Evolutionary conservation across 2,113 vertebrate genomes (phyloP).

Genomic region (Numida meleagris): DNA sequence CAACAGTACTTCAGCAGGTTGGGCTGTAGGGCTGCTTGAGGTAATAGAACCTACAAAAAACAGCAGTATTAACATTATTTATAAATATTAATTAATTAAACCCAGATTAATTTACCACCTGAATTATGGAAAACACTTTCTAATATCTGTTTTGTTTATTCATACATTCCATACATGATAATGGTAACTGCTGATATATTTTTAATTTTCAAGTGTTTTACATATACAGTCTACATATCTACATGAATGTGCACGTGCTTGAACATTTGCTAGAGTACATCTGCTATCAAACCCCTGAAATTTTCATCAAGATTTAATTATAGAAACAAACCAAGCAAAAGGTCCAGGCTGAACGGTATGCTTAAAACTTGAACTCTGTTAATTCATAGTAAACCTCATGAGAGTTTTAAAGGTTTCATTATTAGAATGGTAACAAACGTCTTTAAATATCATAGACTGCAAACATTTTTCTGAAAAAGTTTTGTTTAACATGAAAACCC

Average conservation of each 20-base stretch:
- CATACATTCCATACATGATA: neutral
- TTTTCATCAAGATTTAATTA: neutral
- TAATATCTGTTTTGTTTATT: neutral
- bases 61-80: neutral
- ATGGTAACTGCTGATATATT: neutral
- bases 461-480: neutral
- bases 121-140: neutral
- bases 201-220: neutral
- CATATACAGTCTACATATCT: neutral
- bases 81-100: neutral
- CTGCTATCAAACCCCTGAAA: neutral
- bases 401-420: neutral
- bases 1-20: constrained; percentile 95
- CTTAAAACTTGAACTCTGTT: neutral
- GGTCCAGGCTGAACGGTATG: neutral
- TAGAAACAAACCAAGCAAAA: neutral
- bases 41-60: constrained; percentile 90
- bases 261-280: neutral
- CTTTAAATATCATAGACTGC: neutral
- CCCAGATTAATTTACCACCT: neutral
- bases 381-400: neutral
- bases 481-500: neutral
- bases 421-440: neutral
- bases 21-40: constrained; percentile 98
- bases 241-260: rapidly evolving